Conservation (phyloP, 2,113 vertebrate species). For the Dasyurus viverrinus region DNA sequence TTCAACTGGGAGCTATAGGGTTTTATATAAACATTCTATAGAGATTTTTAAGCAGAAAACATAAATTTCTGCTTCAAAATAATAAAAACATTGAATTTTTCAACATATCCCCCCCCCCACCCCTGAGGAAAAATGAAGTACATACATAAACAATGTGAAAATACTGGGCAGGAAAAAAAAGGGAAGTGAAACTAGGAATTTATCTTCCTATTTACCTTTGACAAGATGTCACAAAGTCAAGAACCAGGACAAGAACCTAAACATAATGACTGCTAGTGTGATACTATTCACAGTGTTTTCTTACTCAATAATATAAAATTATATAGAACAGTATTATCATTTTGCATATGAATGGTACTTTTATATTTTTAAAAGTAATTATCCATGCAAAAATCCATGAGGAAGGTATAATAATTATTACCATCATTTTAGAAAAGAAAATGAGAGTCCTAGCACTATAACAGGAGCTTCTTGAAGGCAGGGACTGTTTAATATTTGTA, state of each 20-base stretch:
- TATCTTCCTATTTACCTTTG: background rate
- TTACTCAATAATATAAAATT: background rate
- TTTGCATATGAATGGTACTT: background rate
- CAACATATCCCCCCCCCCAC: background rate
- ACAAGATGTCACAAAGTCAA: slow-evolving; percentile 26
- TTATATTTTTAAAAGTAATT: background rate
- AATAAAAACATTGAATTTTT: background rate
- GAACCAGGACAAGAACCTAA: slow-evolving; percentile 34
- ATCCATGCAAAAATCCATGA: background rate
- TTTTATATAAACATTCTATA: background rate
- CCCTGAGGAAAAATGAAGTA: background rate
- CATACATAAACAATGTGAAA: background rate
- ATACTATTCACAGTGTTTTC: background rate
- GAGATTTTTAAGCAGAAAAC: background rate
- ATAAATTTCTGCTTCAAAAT: background rate
- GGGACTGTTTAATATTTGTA: background rate
- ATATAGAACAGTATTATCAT: background rate
- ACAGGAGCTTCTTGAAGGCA: background rate
- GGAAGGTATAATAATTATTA: background rate
- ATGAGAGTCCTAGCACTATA: background rate
- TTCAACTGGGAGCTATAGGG: background rate
- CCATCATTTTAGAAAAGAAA: background rate
- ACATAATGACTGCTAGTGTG: background rate
- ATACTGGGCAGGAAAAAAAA: background rate
- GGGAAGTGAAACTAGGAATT: background rate